Conservation (phyloP, 2,797 vertebrate genomes). For the Gadopsis bispinosus region DNA sequence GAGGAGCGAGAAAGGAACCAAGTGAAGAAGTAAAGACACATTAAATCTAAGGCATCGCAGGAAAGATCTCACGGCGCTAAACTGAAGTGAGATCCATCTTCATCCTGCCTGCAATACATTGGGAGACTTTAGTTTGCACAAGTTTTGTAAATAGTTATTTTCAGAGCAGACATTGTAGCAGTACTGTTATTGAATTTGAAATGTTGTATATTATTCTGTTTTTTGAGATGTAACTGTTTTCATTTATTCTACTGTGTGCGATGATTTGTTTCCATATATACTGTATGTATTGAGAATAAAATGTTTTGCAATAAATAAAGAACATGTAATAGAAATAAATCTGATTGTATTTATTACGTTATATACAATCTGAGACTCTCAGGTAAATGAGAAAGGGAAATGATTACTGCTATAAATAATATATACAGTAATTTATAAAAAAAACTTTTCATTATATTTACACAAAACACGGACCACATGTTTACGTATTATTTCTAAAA, state of each 20-base stretch:
- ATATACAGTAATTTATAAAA: constrained; percentile 28
- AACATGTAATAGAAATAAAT: constrained; percentile 43
- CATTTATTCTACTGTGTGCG: not conserved
- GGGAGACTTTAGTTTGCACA: constrained; percentile 54
- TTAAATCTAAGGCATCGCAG: not conserved
- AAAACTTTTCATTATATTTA: constrained; percentile 28
- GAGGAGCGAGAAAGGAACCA: constrained; percentile 68
- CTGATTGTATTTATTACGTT: constrained; percentile 46
- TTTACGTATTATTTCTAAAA: constrained; percentile 1
- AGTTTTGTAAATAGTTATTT: constrained; percentile 58
- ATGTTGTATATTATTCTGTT: constrained; percentile 25
- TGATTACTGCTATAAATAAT: constrained; percentile 60
- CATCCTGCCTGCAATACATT: constrained; percentile 14
- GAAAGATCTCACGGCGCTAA: constrained; percentile 14
- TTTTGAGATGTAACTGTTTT: constrained; percentile 49
- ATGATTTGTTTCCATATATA: constrained; percentile 23
- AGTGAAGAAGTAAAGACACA: constrained; percentile 48
- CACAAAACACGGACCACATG: constrained; percentile 31
- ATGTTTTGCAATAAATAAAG: constrained; percentile 56
- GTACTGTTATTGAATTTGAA: constrained; percentile 24
- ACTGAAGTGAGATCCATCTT: constrained; percentile 16
- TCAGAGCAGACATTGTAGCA: constrained; percentile 71
- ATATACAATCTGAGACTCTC: constrained; percentile 40
- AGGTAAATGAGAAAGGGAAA: constrained; percentile 21
- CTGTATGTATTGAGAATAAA: constrained; percentile 24